Conservation (phyloP, 2,113 vertebrate species). For the Tretioscincus oriximinensis region DNA sequence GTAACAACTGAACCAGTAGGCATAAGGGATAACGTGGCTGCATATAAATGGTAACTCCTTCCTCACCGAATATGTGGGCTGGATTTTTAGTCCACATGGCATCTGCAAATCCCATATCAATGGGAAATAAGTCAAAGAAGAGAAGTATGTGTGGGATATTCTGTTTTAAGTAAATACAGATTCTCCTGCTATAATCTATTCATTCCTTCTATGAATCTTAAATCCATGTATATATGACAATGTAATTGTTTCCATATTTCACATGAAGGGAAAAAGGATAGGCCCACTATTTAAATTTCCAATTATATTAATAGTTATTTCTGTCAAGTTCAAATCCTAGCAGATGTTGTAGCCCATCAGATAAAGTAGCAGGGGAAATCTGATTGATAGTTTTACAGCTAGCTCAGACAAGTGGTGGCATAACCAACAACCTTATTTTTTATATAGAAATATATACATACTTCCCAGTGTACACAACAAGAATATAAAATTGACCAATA, state of each 20-base stretch:
- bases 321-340: constrained; percentile 30
- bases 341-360: constrained; percentile 26
- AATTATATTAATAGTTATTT: constrained; percentile 28
- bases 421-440: constrained; percentile 54
- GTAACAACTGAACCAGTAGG: not conserved
- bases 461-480: constrained; percentile 40
- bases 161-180: constrained; percentile 1
- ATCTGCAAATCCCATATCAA: too few relatives aligned
- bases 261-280: not conserved
- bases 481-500: constrained; percentile 52
- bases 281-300: constrained; percentile 34
- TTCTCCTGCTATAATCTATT: constrained; percentile 1
- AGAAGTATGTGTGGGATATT: not conserved
- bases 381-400: constrained; percentile 53
- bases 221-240: constrained; percentile 24
- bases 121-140: too few relatives aligned
- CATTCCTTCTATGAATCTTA: constrained; percentile 35
- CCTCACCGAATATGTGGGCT: too few relatives aligned
- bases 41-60: too few relatives aligned
- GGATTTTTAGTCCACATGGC: too few relatives aligned
- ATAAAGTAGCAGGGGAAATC: constrained; percentile 5
- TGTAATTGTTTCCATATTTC: constrained; percentile 1
- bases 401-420: constrained; percentile 48
- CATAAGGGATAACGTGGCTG: too few relatives aligned
- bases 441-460: constrained; percentile 48